A percentile compares a stretch with the other conserved stretches of the same genome.
Conservation (phyloP, 2,797 vertebrate genomes). For the Syncerus caffer region DNA sequence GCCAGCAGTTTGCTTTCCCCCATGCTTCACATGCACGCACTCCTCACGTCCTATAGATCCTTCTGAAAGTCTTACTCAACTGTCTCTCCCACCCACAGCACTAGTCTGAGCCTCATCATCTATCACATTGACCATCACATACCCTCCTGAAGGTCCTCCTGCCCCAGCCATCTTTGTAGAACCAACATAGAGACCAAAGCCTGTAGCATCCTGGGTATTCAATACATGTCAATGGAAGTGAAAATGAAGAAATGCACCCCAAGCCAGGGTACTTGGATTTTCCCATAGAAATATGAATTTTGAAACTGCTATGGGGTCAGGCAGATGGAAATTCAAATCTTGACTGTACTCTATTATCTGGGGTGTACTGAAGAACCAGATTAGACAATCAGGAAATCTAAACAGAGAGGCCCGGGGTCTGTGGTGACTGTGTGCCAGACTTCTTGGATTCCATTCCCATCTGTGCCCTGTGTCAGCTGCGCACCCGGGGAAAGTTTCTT, state of each 20-base stretch:
- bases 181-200: no score
- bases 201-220: neutral
- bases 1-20: accelerated
- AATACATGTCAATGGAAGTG: neutral
- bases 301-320: neutral
- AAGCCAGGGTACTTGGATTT: neutral
- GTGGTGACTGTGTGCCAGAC: accelerated
- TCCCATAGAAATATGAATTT: neutral
- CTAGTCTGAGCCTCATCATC: neutral
- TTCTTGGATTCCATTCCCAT: neutral
- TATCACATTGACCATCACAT: accelerated
- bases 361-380: neutral
- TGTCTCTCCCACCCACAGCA: accelerated
- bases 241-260: neutral
- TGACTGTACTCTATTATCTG: neutral
- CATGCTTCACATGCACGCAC: accelerated
- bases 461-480: neutral
- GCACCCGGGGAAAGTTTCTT: neutral
- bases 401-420: neutral
- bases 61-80: neutral
- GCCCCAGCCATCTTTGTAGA: neutral
- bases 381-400: neutral
- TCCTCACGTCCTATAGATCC: neutral
- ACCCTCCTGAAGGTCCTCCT: neutral
- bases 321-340: neutral